Percentiles rank a stretch among this genome's conserved stretches.
Conservation (phyloP, 1,140 invertebrate genomes). For the Pygmarrhopalites habei region DNA sequence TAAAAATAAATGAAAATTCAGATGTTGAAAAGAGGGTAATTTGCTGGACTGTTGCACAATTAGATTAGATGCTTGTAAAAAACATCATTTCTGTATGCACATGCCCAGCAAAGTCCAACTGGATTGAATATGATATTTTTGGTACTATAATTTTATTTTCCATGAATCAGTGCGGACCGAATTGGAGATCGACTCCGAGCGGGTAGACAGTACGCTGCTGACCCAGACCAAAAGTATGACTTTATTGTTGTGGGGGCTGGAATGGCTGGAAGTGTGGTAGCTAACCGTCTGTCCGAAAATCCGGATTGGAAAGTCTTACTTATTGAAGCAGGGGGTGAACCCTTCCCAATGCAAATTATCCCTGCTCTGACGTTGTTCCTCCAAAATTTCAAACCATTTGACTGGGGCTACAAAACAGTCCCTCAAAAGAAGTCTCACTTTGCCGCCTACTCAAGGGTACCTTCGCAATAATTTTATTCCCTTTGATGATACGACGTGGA, state of each 20-base stretch:
- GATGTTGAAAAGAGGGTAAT: too few relatives aligned
- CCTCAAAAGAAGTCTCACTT: conserved; percentile 10
- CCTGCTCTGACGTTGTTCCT: conserved; percentile 10
- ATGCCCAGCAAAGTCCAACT: too few relatives aligned
- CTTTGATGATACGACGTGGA: neutral
- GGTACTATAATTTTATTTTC: too few relatives aligned
- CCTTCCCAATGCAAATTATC: conserved; percentile 18
- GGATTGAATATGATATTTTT: too few relatives aligned
- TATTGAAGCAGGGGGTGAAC: conserved; percentile 22
- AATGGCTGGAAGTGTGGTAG: conserved; percentile 12
- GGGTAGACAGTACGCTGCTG: neutral
- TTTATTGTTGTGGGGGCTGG: conserved; percentile 9
- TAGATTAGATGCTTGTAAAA: too few relatives aligned
- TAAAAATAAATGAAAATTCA: too few relatives aligned
- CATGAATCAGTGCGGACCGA: too few relatives aligned
- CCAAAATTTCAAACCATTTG: conserved; percentile 3
- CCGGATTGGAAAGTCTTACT: conserved; percentile 12
- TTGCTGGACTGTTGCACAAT: too few relatives aligned
- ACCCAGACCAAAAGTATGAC: neutral
- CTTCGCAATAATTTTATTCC: neutral
- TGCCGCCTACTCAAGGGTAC: neutral
- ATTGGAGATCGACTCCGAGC: neutral
- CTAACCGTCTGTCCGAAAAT: conserved; percentile 16
- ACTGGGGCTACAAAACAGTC: conserved; percentile 17
- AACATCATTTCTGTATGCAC: too few relatives aligned